These are phyloP conservation scores for Callimorpha dominula DNA, from an alignment of 2,888 invertebrate genomes.

Conservation along the genomic window DNA sequence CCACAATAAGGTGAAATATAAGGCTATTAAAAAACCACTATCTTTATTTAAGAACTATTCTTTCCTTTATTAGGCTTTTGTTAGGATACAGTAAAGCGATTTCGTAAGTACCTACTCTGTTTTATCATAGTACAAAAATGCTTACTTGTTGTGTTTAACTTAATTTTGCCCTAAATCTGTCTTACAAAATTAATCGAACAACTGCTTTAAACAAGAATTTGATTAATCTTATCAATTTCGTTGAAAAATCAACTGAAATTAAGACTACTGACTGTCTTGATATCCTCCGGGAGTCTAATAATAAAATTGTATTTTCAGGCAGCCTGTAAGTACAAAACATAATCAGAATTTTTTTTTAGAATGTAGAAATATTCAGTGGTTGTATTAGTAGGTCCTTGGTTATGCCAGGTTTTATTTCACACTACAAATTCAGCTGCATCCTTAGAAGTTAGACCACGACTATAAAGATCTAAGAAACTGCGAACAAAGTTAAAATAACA, in stretches of 20 bases:
- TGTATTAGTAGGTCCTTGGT: background rate
- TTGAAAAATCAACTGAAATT: constrained; percentile 40
- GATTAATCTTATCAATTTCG: constrained; percentile 45
- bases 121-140: background rate
- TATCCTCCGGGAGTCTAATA: constrained; percentile 18
- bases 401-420: background rate
- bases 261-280: constrained; percentile 25
- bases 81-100: no score
- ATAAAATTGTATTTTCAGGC: constrained; percentile 23
- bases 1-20: no score
- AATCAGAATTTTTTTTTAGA: background rate
- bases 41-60: no score
- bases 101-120: background rate
- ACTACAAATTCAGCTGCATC: background rate
- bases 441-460: background rate
- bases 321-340: constrained; percentile 16
- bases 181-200: constrained; percentile 42
- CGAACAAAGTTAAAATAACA: background rate
- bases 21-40: no score
- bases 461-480: background rate
- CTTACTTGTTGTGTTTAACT: background rate
- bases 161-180: constrained; percentile 33
- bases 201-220: constrained; percentile 36
- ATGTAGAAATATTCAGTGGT: background rate
- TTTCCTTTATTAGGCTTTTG: no score